Conservation (phyloP, 2,113 vertebrate genomes). For the Coregonus clupeaformis region DNA sequence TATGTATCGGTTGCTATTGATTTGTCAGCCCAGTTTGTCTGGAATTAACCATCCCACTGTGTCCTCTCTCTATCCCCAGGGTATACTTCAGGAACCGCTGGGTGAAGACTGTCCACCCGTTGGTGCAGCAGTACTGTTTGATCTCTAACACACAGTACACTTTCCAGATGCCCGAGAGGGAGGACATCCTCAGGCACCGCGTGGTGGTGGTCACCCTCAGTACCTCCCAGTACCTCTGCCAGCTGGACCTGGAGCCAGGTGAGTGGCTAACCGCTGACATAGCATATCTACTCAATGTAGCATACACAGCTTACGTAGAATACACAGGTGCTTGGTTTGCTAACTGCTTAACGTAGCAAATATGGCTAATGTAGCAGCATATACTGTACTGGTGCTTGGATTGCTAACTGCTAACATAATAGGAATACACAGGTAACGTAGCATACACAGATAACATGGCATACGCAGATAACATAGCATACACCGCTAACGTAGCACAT, state of each 20-base stretch:
- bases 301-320: not conserved
- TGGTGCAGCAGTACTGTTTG: constrained; percentile 99
- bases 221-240: constrained; percentile 98
- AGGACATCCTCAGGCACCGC: constrained; percentile 92
- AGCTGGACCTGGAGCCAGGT: constrained; percentile 97
- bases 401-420: not conserved
- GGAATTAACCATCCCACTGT: not conserved
- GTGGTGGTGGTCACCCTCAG: constrained; percentile 97
- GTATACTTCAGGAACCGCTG: constrained; percentile 99
- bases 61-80: constrained; percentile 71
- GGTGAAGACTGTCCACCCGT: constrained; percentile 98
- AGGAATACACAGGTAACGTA: not conserved
- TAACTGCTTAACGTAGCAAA: not conserved
- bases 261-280: constrained; percentile 34
- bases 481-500: not conserved
- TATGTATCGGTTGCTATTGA: no score
- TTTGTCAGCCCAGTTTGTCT: no score
- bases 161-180: constrained; percentile 98
- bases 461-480: no score
- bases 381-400: not conserved
- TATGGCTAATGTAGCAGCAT: not conserved
- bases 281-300: no score
- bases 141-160: constrained; percentile 93
- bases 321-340: not conserved
- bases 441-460: not conserved